Conservation (phyloP, 2,797 vertebrate species). For the Hyperoplus lanceolatus region DNA sequence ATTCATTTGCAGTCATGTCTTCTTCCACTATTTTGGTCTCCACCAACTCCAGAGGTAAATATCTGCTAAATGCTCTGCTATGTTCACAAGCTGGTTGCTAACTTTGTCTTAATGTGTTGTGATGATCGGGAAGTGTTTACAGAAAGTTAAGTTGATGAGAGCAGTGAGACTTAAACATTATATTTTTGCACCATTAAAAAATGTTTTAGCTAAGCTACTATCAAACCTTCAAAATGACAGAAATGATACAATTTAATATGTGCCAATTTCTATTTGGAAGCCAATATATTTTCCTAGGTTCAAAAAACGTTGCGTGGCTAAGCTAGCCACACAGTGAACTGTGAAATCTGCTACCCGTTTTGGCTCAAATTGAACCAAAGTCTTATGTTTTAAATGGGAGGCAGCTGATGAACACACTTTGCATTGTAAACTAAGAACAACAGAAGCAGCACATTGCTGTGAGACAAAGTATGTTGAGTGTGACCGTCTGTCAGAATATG, state of each 20-base stretch:
- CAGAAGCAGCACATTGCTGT: constrained; percentile 41
- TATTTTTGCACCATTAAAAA: background rate
- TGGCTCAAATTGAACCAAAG: constrained; percentile 12
- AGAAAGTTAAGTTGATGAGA: background rate
- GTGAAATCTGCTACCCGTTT: constrained; percentile 23
- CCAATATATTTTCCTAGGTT: background rate
- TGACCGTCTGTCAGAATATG: constrained; percentile 63
- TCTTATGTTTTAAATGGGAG: constrained; percentile 24
- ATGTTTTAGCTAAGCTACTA: background rate
- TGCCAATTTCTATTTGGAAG: background rate
- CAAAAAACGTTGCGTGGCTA: background rate
- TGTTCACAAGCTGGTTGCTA: background rate
- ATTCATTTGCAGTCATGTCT: background rate
- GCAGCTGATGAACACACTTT: constrained; percentile 23
- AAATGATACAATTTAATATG: background rate
- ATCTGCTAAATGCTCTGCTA: background rate
- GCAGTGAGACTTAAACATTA: background rate
- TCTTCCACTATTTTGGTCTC: constrained; percentile 14
- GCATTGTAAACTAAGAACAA: constrained; percentile 42
- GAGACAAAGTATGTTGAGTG: constrained; percentile 63
- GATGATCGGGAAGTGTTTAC: background rate
- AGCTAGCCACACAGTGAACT: background rate
- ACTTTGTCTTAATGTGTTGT: background rate
- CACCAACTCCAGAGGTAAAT: background rate
- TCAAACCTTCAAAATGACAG: background rate